These are phyloP conservation scores for Argyrosomus japonicus DNA, from an alignment of 2,113 vertebrate genomes.

Conservation along the genomic window DNA sequence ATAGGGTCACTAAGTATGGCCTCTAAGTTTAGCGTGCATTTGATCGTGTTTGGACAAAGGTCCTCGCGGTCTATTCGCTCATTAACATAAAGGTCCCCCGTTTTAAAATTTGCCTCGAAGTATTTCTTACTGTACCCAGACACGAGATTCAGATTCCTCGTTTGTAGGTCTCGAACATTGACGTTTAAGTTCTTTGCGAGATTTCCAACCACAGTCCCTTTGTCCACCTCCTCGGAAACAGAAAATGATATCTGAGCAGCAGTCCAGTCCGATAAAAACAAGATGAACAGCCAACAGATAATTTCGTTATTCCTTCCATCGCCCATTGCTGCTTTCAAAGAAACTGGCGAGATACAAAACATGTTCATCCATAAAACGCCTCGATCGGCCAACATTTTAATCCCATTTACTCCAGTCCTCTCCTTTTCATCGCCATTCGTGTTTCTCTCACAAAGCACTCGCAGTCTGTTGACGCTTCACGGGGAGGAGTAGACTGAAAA, in stretches of 20 bases:
- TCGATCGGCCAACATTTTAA: not conserved
- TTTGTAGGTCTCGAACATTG: constrained; percentile 71
- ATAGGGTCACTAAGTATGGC: constrained; percentile 84
- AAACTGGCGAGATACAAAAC: not conserved
- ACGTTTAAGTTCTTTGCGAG: constrained; percentile 82
- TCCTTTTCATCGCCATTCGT: constrained; percentile 9
- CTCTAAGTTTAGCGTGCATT: constrained; percentile 83
- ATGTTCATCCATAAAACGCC: constrained; percentile 27
- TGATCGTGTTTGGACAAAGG: constrained; percentile 76
- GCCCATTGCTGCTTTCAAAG: constrained; percentile 51
- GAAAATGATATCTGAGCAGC: constrained; percentile 72
- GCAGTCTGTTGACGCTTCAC: constrained; percentile 22
- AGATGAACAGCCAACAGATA: not conserved
- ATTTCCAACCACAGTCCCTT: constrained; percentile 80
- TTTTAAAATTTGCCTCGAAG: constrained; percentile 57
- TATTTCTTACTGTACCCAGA: constrained; percentile 77
- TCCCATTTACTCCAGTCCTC: not conserved
- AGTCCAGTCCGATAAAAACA: constrained; percentile 44
- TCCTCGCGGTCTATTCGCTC: constrained; percentile 86
- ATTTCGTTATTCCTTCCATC: constrained; percentile 9
- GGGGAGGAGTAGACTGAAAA: constrained; percentile 47
- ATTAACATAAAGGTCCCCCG: constrained; percentile 79
- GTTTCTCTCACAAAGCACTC: constrained; percentile 52
- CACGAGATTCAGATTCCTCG: constrained; percentile 79
- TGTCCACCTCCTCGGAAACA: constrained; percentile 80